phyloP scores from a whole-genome alignment of 1,140 invertebrate genomes.

The Magallana angulata region DNA sequence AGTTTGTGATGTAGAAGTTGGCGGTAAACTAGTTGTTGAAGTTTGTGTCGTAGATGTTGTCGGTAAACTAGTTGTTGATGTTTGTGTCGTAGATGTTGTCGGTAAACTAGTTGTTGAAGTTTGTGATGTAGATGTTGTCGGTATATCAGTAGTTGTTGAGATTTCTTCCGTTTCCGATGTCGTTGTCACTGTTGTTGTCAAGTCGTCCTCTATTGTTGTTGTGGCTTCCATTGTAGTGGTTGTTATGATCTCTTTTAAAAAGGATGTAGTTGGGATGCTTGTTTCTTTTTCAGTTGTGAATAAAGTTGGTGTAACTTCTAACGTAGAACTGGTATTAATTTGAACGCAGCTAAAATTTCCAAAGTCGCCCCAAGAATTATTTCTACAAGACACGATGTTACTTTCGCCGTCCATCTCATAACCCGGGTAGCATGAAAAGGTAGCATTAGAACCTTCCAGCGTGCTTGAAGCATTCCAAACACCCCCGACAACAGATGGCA shows the following conservation, averaged over 20 bases:
- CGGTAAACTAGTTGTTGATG: neutral
- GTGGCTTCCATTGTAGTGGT: no score
- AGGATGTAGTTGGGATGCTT: neutral
- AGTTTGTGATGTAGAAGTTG: neutral
- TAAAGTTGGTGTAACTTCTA: neutral
- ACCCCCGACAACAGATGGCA: neutral
- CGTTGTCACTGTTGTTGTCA: neutral
- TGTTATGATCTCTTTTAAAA: neutral
- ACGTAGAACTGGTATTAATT: neutral
- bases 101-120: neutral
- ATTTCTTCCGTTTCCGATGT: neutral
- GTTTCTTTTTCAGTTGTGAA: neutral
- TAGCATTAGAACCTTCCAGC: neutral
- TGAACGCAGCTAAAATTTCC: neutral
- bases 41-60: neutral
- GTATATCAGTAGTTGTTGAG: neutral
- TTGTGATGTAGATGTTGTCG: neutral
- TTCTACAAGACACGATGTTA: neutral
- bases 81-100: neutral
- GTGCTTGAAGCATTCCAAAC: slow-evolving; percentile 27
- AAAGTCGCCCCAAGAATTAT: neutral
- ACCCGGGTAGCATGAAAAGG: neutral
- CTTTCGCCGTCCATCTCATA: slow-evolving; percentile 13
- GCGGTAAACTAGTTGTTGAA: neutral
- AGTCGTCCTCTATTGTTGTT: no score